Percentiles rank a stretch among this genome's conserved stretches.
Evolutionary conservation across 1,140 invertebrate species (phyloP).

Genomic region (Paramacrobiotus metropolitanus): DNA sequence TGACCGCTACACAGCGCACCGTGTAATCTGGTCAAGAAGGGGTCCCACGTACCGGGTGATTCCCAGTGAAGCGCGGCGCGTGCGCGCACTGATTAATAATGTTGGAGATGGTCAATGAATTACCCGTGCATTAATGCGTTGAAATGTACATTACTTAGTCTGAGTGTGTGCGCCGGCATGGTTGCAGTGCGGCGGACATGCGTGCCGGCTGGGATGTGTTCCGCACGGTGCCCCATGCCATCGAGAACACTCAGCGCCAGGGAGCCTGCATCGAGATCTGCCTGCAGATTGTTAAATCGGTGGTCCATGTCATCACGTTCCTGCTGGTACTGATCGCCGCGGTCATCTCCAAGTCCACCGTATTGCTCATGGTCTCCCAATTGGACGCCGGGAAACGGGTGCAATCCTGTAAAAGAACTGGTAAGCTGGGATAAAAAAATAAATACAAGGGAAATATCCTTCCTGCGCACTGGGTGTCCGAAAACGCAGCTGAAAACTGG

Average conservation of each 20-base stretch:
- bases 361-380: constrained; percentile 25
- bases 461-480: too few species aligned
- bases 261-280: constrained; percentile 14
- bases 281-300: constrained; percentile 16
- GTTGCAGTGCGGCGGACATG: not conserved
- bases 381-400: constrained; percentile 13
- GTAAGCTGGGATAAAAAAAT: not conserved
- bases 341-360: constrained; percentile 19
- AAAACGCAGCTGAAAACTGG: too few species aligned
- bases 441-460: too few species aligned
- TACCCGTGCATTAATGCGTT: too few species aligned
- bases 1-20: too few species aligned
- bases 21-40: too few species aligned
- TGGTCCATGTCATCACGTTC: constrained; percentile 22
- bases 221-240: not conserved
- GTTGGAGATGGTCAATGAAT: too few species aligned
- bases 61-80: too few species aligned
- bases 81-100: too few species aligned
- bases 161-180: too few species aligned
- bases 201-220: constrained; percentile 4
- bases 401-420: constrained; percentile 12
- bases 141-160: too few species aligned
- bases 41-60: too few species aligned
- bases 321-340: constrained; percentile 18
- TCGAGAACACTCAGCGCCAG: not conserved